Evolutionary conservation across 2,888 invertebrate genomes (phyloP), one percentile per base, ranked within the genome.

Genomic region (Listrodromus nycthemerus): DNA sequence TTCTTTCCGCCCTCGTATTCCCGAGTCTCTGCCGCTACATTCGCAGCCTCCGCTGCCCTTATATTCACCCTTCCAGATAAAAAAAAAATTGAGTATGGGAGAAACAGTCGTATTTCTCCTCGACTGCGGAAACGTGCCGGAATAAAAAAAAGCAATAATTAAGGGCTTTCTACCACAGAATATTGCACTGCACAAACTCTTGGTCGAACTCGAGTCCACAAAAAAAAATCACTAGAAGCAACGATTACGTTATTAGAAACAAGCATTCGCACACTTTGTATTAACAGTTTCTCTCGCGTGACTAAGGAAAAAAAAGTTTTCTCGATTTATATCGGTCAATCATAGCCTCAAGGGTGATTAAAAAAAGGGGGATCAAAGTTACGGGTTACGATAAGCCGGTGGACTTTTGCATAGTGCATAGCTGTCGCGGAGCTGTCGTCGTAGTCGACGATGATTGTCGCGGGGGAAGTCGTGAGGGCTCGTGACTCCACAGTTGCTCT

Each of bases 31-130:
- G 52, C 45, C 30, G 30, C 24, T 61, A 75, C 70, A 37, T 19
- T 63, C 58, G 27, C 67, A 19, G 52, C 27, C 27, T 66, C 61
- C 37, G 10, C 8, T 55, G 24, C 61, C 75, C 69, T 77, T 73
- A 19, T 41, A 45, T 66, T 77, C 50, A 74, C 73, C 80, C 85
- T 84, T 79, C 83, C 85, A 75, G 74, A 81, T 75, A 50, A 83
- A 76, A 58, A 86, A 37, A 48, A 55, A 79, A 67, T 63, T 66
- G 67, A 52, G 69, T 41, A 45, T 48, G 65, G 61, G 69, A 69
- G 30, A 83, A 69, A 75, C 61, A 70, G 80, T 74, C 85, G 81
- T 85, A 83, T 86, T 84, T 84, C 37, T 80, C 77, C 80, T 84
- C 69, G 65, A 74, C 69, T 80, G 80, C 74, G 77, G 77, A 87